Evolutionary conservation across 2,113 vertebrate species (phyloP), one percentile per base, ranked within the genome.

Genomic region (Megaleporinus macrocephalus): DNA sequence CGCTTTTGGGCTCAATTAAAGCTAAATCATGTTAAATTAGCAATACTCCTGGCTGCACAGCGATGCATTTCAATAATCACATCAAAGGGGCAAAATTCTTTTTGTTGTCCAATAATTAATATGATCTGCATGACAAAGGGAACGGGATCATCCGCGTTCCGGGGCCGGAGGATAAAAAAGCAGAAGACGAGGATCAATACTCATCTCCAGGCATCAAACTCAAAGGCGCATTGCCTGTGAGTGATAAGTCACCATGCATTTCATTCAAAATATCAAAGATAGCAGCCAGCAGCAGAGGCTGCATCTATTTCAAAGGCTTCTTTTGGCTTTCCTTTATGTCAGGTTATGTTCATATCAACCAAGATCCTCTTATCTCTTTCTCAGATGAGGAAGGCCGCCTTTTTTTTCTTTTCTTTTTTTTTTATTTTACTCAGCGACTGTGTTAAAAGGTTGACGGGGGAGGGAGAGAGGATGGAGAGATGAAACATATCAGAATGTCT

Each of bases 211-310:
- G 29, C 76, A 36, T 33, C 63, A 69, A 70, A 77, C 30, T 71
- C 63, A 82, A 69, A 76, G 44, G 65, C 53, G 26, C 24, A 71
- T 47, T 44, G 24, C 55, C 1, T 33, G 55, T 51, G 55, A 80
- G 69, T 53, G 36, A 68, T 20, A 27, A 75, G 63, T 76, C 80
- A 30, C 33, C 51, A 70, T 26, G 49, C 66, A 70, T 71, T 70
- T 71, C 22, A 49, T 76, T 51, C 53, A 49, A 49, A 59, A 82
- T 77, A 82, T 77, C 81, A 82, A 82, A 82, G 81, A 82, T 62
- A 61, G n/a, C 73, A 70, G 73, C 26, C 33, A 47, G 36, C 41
- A 62, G 15, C 27, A 26, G 77, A 62, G 73, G 57, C 73, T 79
- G 65, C 53, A 41, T 70, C 49, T 57, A 70, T 44, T 79, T 69